Base-by-base conservation (phyloP, 2,797 vertebrate genomes). In the Graptemys geographica region DNA sequence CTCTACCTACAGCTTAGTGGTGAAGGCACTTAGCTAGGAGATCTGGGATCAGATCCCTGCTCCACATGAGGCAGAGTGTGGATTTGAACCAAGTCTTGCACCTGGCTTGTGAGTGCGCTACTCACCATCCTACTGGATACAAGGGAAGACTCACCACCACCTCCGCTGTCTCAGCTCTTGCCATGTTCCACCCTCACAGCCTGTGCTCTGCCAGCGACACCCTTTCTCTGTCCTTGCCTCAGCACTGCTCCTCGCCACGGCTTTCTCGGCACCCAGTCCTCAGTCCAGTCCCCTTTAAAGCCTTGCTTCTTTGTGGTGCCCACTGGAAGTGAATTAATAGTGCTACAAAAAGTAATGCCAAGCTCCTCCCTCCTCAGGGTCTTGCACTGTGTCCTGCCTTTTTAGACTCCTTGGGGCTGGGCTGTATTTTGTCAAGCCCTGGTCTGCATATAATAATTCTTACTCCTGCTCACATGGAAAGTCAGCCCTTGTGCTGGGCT, bases 381-480 rank as follows among this genome's bases (percentile, higher is more conserved):
- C 9, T 11, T 11, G 33, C 37, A 16, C 16, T 2, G 8, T 12
- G 15, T 69, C 51, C 83, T 11, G 41, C 16, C 4, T 78, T 53
- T 83, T 31, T 51, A 82, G 84, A 57, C 47, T 47, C 27, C 25
- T 7, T 27, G 41, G 41, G 12, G 62, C 62, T 69, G 7, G 62
- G 72, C 7, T 44, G 69, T 41, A 19, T 44, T 41, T 74, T 25
- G 19, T 28, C 19, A 51, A 47, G 27, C 0, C 0, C 52, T 31
- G 27, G 49, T 8, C 19, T 1, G 13, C 0, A 0, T 25, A 41
- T 47, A 72, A 7, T 23, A 8, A 55, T 1, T 19, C 19, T 19
- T 74, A 8, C 11, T 51, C 74, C 53, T 55, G n/a, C 47, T 55
- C 72, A 28, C 28, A 28, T 44, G 8, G 44, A 28, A 49, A 78